Percentiles rank a stretch among this genome's conserved stretches.
phyloP scores from a whole-genome alignment of 2,113 vertebrate genomes.

The Aldabrachelys gigantea region DNA sequence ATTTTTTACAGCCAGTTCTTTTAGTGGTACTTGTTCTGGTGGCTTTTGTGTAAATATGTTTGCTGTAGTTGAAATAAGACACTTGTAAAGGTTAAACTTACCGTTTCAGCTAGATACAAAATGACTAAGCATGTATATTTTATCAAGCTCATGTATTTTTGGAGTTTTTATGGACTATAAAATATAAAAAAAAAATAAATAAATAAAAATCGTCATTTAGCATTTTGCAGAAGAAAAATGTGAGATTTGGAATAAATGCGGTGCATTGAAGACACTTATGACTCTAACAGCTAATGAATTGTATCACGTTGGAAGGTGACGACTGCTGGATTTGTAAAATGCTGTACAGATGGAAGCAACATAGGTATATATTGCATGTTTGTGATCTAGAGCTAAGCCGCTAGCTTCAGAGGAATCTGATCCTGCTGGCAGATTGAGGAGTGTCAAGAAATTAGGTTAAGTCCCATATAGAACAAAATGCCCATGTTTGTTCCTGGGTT shows the following conservation, averaged over 20 bases:
- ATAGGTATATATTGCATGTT: not conserved
- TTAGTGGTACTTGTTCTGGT: constrained; percentile 89
- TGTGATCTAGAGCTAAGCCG: not conserved
- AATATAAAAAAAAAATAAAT: constrained; percentile 66
- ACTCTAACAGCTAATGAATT: constrained; percentile 24
- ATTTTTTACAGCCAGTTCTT: constrained; percentile 93
- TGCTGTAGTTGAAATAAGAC: constrained; percentile 88
- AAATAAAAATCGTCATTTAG: constrained; percentile 22
- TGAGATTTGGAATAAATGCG: constrained; percentile 19
- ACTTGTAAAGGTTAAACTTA: constrained; percentile 84
- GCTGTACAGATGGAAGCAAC: not conserved
- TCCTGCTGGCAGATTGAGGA: not conserved
- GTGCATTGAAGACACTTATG: not conserved
- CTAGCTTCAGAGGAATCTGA: constrained; percentile 20
- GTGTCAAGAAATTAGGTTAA: not conserved
- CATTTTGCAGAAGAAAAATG: constrained; percentile 56
- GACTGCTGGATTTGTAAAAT: not conserved
- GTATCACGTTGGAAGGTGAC: not conserved
- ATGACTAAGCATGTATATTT: constrained; percentile 83
- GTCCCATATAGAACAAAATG: not conserved
- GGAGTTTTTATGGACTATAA: constrained; percentile 79
- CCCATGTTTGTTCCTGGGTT: too few relatives aligned
- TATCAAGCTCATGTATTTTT: constrained; percentile 83
- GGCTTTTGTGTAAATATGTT: constrained; percentile 92
- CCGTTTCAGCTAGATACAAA: constrained; percentile 73